Base-by-base conservation (phyloP, 1,140 invertebrate genomes). In the Bombus superbus region DNA sequence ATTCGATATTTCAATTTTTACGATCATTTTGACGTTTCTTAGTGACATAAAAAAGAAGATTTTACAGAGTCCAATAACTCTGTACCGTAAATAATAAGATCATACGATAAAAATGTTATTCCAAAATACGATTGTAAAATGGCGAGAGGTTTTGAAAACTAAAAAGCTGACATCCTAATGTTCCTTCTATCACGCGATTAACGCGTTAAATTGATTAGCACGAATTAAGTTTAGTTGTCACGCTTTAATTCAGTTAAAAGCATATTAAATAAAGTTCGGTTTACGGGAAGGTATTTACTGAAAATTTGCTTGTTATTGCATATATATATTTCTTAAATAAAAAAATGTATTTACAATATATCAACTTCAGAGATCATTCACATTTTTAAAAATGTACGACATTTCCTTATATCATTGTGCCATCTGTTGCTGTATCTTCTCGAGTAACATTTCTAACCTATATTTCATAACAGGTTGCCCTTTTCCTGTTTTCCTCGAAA, bases 381-480 rank as follows among this genome's bases (percentile, higher is more conserved):
- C 15, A 22, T 75, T 28, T 18, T 71, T 22, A 71, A 28, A 28
- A 69, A 15, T 42, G 1, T 13, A 2, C 38, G 5, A 25, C 15
- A 44, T 25, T 15, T 38, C 53, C 38, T n/a, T 15, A 18, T 35
- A 28, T 38, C 47, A 83, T 8, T 28, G 28, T 5, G 59, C 83
- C 18, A 73, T 69, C 62, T 68, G 91, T 68, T 92, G 87, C 90
- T 96, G 94, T 86, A 96, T 96, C 92, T 97, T 97, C 89, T 97
- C 96, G n/a, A 97, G 93, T 57, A 98, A 93, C 86, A 97, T 91
- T 93, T 98, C 96, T 88, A 98, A 94, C 91, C 97, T 95, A 47
- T 96, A 96, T 85, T 96, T 97, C 97, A 98, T 98, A 0, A 98
- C 94, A 9, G 97, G 97, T 92, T 98, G 97, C 18, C 97, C 97